These are phyloP conservation scores for Halictus rubicundus DNA, from an alignment of 1,140 invertebrate species.

Conservation along the genomic window DNA sequence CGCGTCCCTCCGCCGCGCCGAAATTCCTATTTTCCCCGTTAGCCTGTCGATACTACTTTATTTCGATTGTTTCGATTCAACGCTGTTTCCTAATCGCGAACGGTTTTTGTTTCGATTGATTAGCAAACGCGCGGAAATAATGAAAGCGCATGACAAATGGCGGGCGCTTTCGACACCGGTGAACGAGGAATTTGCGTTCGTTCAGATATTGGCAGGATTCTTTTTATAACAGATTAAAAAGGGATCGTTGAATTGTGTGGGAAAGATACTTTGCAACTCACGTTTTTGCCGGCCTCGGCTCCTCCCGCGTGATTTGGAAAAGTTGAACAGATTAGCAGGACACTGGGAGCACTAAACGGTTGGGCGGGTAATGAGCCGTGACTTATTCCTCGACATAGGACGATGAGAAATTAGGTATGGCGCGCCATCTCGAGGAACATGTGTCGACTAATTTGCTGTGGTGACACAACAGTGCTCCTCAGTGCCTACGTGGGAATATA, in stretches of 20 bases:
- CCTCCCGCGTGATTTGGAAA: too few relatives aligned
- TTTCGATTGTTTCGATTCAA: neutral
- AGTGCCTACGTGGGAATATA: neutral
- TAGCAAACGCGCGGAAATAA: neutral
- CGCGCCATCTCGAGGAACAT: neutral
- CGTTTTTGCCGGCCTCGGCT: neutral
- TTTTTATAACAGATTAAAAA: neutral
- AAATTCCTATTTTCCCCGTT: neutral
- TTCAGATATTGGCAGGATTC: neutral
- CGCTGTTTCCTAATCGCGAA: neutral
- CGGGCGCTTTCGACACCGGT: conserved; percentile 2
- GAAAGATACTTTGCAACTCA: neutral
- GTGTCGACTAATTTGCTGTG: neutral
- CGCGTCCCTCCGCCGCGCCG: too few relatives aligned
- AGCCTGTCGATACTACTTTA: neutral
- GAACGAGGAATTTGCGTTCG: neutral
- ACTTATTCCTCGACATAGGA: conserved; percentile 1
- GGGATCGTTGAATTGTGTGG: too few relatives aligned
- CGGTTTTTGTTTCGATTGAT: neutral
- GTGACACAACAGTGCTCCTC: neutral
- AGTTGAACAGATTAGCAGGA: neutral
- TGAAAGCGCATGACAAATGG: conserved; percentile 11
- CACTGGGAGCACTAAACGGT: neutral
- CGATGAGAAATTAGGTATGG: neutral
- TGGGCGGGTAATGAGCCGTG: conserved; percentile 24